Percentiles rank a stretch among this genome's conserved stretches.
Conservation (phyloP, 2,113 vertebrate genomes). For the Corythornis vintsioides region DNA sequence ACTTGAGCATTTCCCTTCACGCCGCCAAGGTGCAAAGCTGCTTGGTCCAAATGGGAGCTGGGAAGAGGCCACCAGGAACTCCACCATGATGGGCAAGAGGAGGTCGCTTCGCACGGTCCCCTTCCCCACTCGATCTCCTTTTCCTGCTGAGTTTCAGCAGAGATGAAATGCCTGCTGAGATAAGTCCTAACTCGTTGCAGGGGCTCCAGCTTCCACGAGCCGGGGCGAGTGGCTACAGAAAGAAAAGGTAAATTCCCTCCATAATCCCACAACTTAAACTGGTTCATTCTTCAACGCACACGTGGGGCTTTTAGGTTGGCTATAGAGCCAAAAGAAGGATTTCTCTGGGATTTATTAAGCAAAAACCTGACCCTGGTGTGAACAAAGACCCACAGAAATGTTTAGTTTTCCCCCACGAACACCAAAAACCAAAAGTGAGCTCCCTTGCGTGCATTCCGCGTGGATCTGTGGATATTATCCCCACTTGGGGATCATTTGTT, state of each 20-base stretch:
- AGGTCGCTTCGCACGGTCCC: background rate
- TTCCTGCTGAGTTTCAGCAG: background rate
- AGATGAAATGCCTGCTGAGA: background rate
- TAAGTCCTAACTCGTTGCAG: background rate
- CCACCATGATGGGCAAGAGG: background rate
- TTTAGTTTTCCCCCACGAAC: background rate
- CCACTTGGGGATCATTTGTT: background rate
- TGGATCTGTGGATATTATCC: background rate
- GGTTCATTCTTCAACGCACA: background rate
- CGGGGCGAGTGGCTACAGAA: background rate
- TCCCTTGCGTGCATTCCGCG: background rate
- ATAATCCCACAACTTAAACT: background rate
- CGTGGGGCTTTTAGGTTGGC: background rate
- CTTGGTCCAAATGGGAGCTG: background rate
- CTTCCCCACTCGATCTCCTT: background rate
- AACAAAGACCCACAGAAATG: background rate
- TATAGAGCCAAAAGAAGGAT: background rate
- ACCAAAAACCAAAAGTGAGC: fast-evolving
- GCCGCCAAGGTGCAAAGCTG: background rate
- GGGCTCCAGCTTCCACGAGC: background rate
- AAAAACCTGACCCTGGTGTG: background rate
- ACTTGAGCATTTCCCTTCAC: fast-evolving
- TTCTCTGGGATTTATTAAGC: background rate
- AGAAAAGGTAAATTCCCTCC: conserved; percentile 13
- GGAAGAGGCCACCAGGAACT: background rate